These are phyloP conservation scores for Astatoreochromis straeleni DNA, from an alignment of 2,113 vertebrate species.

Conservation along the genomic window DNA sequence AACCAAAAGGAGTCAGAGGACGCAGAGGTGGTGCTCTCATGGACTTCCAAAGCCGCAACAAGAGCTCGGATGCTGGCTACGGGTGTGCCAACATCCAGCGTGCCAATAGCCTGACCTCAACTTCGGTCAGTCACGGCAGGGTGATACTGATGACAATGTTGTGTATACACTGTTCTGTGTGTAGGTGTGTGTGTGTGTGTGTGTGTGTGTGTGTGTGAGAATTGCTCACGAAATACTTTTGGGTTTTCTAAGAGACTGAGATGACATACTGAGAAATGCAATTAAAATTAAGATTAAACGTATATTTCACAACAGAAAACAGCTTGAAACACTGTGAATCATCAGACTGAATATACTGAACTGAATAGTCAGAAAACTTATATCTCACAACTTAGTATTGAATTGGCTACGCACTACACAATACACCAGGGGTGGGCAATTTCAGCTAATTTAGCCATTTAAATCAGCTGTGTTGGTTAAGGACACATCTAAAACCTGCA, in stretches of 20 bases:
- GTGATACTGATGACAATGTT: not conserved
- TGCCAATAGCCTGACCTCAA: not conserved
- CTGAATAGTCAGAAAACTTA: not conserved
- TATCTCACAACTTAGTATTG: not conserved
- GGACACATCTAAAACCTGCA: not conserved
- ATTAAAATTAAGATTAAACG: not conserved
- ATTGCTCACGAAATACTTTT: not conserved
- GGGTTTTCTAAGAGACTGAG: not conserved
- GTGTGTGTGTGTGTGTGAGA: fast-evolving
- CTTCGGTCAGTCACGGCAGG: not conserved
- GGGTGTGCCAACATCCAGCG: not conserved
- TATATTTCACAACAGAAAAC: not conserved
- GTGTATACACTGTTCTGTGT: fast-evolving
- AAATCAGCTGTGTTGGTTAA: not conserved
- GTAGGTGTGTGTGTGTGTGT: not conserved
- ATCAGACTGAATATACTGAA: not conserved
- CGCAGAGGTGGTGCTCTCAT: not conserved
- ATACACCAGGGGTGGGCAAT: not conserved
- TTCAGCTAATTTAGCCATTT: not conserved
- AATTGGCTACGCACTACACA: not conserved
- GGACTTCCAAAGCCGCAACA: fast-evolving
- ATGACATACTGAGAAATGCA: not conserved
- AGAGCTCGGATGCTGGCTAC: not conserved
- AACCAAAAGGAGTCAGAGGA: not conserved
- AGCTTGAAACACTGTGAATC: fast-evolving